A percentile compares a stretch with the other conserved stretches of the same genome.
phyloP scores from a whole-genome alignment of 2,113 vertebrate genomes.

The Etheostoma spectabile region DNA sequence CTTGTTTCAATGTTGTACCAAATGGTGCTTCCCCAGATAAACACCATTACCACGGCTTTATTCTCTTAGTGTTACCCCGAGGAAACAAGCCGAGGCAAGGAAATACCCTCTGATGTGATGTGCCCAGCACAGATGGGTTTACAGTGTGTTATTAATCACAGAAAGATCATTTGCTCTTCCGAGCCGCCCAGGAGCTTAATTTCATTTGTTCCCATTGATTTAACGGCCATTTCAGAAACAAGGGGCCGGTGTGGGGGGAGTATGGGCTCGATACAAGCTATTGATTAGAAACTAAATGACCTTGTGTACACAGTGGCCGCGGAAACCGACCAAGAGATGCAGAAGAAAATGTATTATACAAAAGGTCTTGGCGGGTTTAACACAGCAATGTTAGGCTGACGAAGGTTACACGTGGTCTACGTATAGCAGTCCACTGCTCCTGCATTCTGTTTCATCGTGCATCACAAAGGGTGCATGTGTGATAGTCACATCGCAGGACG shows the following conservation, averaged over 20 bases:
- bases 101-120: constrained; percentile 71
- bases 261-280: constrained; percentile 74
- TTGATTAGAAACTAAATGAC: constrained; percentile 81
- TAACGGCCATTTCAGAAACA: constrained; percentile 80
- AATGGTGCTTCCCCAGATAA: constrained; percentile 56
- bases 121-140: constrained; percentile 65
- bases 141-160: constrained; percentile 82
- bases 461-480: too few relatives aligned
- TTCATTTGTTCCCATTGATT: constrained; percentile 83
- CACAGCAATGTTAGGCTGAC: neutral
- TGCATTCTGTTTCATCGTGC: too few relatives aligned
- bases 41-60: constrained; percentile 66
- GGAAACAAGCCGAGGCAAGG: constrained; percentile 59
- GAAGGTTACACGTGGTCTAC: neutral
- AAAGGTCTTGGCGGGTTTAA: constrained; percentile 39
- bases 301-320: constrained; percentile 76
- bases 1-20: constrained; percentile 49
- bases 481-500: too few relatives aligned
- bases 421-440: too few relatives aligned
- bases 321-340: constrained; percentile 42
- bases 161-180: constrained; percentile 77
- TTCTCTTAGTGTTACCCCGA: constrained; percentile 60
- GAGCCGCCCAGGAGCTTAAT: constrained; percentile 80
- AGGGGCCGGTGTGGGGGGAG: constrained; percentile 47
- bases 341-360: constrained; percentile 54